These are phyloP conservation scores for Globicephala melas DNA, from an alignment of 2,113 vertebrate genomes.

Conservation along the genomic window DNA sequence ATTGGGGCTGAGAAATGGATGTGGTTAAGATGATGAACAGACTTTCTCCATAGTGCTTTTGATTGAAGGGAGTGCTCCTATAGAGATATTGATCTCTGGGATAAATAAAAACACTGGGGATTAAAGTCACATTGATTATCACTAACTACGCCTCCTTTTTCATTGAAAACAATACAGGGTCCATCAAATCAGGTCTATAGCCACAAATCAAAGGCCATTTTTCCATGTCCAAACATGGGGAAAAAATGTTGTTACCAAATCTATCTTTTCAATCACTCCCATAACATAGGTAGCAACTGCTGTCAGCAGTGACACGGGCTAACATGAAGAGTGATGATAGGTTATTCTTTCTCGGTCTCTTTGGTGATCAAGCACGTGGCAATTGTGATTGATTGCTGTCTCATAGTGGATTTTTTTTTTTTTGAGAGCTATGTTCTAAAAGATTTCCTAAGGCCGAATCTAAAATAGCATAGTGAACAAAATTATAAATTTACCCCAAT, in stretches of 20 bases:
- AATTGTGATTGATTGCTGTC: conserved; percentile 57
- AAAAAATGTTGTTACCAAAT: conserved; percentile 58
- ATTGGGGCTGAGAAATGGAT: conserved; percentile 59
- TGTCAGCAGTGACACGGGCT: conserved; percentile 28
- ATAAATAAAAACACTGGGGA: conserved; percentile 63
- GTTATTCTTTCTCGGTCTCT: conserved; percentile 54
- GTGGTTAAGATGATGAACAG: conserved; percentile 58
- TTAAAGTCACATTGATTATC: conserved; percentile 69
- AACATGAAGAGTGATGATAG: conserved; percentile 56
- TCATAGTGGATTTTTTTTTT: not conserved
- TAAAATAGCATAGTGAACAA: conserved; percentile 36
- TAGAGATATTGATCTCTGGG: conserved; percentile 62
- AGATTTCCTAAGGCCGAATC: conserved; percentile 43
- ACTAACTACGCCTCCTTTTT: conserved; percentile 50
- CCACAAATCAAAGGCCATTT: conserved; percentile 62
- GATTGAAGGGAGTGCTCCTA: conserved; percentile 43
- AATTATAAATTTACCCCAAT: not conserved
- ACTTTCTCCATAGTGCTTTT: conserved; percentile 48
- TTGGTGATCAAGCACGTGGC: conserved; percentile 49
- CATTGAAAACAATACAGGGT: conserved; percentile 48
- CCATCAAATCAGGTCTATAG: conserved; percentile 57
- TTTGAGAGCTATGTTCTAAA: not conserved
- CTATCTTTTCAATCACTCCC: conserved; percentile 50
- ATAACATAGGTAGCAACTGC: conserved; percentile 1
- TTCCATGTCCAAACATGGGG: conserved; percentile 51